These are phyloP conservation scores for Diarsia brunnea DNA, from an alignment of 2,888 invertebrate species.

Conservation along the genomic window DNA sequence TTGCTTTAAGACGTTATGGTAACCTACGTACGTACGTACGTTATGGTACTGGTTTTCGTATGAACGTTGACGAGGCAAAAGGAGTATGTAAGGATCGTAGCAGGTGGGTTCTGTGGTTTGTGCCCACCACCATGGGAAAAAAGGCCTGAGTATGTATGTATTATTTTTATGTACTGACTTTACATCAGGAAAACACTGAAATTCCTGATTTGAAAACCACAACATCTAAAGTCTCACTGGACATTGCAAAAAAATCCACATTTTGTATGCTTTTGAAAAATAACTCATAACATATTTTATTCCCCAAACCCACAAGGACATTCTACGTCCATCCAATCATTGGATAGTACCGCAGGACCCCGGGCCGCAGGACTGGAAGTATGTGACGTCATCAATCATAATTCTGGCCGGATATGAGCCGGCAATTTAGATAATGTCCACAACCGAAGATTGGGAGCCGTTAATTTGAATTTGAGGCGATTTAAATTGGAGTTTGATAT, in stretches of 20 bases:
- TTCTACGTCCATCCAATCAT: constrained; percentile 48
- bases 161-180: too few relatives aligned
- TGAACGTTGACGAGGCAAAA: too few relatives aligned
- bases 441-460: constrained; percentile 45
- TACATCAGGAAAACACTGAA: neutral
- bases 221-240: neutral
- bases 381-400: constrained; percentile 67
- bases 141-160: too few relatives aligned
- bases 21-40: too few relatives aligned
- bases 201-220: neutral
- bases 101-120: too few relatives aligned
- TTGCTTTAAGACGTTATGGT: too few relatives aligned
- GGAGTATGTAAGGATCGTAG: too few relatives aligned
- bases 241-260: neutral
- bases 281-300: constrained; percentile 16
- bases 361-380: constrained; percentile 45
- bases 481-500: constrained; percentile 35
- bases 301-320: constrained; percentile 29
- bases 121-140: too few relatives aligned
- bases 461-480: constrained; percentile 56
- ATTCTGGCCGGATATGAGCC: constrained; percentile 56
- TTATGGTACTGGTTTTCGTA: too few relatives aligned
- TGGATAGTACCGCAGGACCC: constrained; percentile 19
- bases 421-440: constrained; percentile 69
- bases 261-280: constrained; percentile 5